Conservation (phyloP, 2,888 invertebrate species). For the Drosophila nigritarsus region DNA sequence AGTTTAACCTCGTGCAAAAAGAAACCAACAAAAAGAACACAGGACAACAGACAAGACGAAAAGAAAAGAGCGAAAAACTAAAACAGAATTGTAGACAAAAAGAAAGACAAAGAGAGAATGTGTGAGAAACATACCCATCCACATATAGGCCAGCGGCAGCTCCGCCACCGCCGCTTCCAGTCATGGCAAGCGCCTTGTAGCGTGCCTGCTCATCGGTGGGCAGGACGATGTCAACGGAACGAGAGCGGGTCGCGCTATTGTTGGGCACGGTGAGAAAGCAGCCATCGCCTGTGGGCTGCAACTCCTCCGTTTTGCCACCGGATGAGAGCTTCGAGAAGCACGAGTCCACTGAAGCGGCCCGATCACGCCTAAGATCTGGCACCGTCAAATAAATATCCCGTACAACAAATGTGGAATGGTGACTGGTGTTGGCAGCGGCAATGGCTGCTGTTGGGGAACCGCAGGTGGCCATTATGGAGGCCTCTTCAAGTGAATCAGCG, state of each 20-base stretch:
- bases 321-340: conserved; percentile 92
- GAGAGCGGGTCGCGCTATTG: conserved; percentile 89
- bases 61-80: conserved; percentile 4
- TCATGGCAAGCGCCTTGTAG: conserved; percentile 92
- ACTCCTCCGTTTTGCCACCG: conserved; percentile 88
- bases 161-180: conserved; percentile 85
- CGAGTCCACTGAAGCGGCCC: conserved; percentile 95
- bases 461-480: conserved; percentile 84
- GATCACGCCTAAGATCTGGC: conserved; percentile 92
- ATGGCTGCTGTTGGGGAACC: conserved; percentile 70
- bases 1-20: neutral
- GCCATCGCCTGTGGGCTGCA: conserved; percentile 87
- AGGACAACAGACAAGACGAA: conserved; percentile 18
- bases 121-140: conserved; percentile 60
- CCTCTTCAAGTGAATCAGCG: conserved; percentile 79
- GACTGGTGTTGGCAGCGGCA: conserved; percentile 51
- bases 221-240: conserved; percentile 94
- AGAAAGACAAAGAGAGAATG: conserved; percentile 10
- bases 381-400: conserved; percentile 92
- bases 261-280: conserved; percentile 89
- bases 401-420: conserved; percentile 85
- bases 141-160: conserved; percentile 40
- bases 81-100: conserved; percentile 5
- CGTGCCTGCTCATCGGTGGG: conserved; percentile 94
- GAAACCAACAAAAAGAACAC: conserved; percentile 12